These are phyloP conservation scores for Phalanger gymnotis DNA, from an alignment of 2,797 vertebrate genomes.

Conservation along the genomic window DNA sequence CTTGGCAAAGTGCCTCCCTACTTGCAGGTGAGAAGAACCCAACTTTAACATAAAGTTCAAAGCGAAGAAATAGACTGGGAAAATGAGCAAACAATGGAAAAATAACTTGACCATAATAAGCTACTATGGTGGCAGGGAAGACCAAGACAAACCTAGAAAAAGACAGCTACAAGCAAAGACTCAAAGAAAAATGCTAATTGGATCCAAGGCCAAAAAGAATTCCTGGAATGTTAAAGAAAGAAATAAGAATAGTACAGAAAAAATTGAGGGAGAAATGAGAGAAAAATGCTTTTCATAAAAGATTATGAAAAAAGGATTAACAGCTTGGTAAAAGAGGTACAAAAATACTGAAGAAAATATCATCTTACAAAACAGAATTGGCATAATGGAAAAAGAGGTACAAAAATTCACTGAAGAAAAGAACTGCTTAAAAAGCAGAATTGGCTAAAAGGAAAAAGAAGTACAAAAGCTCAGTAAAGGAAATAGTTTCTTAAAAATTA, in stretches of 20 bases:
- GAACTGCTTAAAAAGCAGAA: too few species aligned
- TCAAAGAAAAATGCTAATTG: not conserved
- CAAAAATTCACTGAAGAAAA: too few species aligned
- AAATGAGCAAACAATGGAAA: not conserved
- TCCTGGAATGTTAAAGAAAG: not conserved
- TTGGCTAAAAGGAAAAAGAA: too few species aligned
- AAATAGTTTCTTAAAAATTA: not conserved
- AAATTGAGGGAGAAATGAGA: not conserved
- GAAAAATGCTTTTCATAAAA: not conserved
- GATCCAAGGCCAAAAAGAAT: not conserved
- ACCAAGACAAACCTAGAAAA: not conserved
- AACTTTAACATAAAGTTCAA: not conserved
- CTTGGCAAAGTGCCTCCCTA: too few species aligned
- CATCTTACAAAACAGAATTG: not conserved
- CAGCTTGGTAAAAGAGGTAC: not conserved
- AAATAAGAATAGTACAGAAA: not conserved
- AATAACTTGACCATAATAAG: not conserved
- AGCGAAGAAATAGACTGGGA: not conserved
- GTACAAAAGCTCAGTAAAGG: not conserved
- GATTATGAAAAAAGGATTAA: not conserved
- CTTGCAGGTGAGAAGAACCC: too few species aligned
- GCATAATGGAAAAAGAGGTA: not conserved
- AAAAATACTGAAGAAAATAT: not conserved
- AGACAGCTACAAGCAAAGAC: not conserved
- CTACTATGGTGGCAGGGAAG: not conserved